A percentile compares a stretch with the other conserved stretches of the same genome.
phyloP scores from a whole-genome alignment of 2,888 invertebrate genomes.

The Chrysopilus asiliformis region DNA sequence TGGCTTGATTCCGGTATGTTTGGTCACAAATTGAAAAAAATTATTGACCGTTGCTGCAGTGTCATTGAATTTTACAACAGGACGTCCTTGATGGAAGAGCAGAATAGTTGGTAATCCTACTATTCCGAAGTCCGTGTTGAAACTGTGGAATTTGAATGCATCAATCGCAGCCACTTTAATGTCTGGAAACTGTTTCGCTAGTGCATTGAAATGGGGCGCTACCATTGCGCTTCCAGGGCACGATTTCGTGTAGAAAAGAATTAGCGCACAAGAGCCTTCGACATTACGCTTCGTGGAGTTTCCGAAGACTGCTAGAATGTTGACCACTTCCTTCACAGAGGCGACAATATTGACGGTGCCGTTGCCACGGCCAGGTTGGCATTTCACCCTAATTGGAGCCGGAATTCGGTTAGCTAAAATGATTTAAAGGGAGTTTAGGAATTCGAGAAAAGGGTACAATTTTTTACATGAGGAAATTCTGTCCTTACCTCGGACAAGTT shows the following conservation, averaged over 20 bases:
- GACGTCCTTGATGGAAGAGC: slow-evolving; percentile 78
- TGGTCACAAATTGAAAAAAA: slow-evolving; percentile 63
- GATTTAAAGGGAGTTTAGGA: too few species aligned
- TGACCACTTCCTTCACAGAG: slow-evolving; percentile 28
- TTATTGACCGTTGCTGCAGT: slow-evolving; percentile 65
- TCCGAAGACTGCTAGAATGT: slow-evolving; percentile 28
- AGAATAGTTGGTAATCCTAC: slow-evolving; percentile 80
- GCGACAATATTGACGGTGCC: slow-evolving; percentile 24
- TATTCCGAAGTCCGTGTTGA: slow-evolving; percentile 84
- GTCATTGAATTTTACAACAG: slow-evolving; percentile 72
- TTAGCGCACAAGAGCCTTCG: slow-evolving; percentile 57
- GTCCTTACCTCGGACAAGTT: too few species aligned
- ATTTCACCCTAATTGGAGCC: slow-evolving; percentile 29
- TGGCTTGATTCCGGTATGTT: slow-evolving; percentile 56
- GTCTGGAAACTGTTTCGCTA: slow-evolving; percentile 75
- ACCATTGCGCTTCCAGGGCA: slow-evolving; percentile 85
- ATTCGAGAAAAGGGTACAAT: too few species aligned
- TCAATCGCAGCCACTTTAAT: slow-evolving; percentile 83
- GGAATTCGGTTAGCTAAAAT: too few species aligned
- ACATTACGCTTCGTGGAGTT: slow-evolving; percentile 43
- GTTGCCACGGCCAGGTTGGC: slow-evolving; percentile 21
- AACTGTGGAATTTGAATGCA: slow-evolving; percentile 66
- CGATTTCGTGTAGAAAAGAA: slow-evolving; percentile 79
- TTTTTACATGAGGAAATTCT: too few species aligned
- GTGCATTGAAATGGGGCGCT: slow-evolving; percentile 80